Percentiles rank a stretch among this genome's conserved stretches.
phyloP scores from a whole-genome alignment of 2,113 vertebrate species.

The Cervus canadensis region DNA sequence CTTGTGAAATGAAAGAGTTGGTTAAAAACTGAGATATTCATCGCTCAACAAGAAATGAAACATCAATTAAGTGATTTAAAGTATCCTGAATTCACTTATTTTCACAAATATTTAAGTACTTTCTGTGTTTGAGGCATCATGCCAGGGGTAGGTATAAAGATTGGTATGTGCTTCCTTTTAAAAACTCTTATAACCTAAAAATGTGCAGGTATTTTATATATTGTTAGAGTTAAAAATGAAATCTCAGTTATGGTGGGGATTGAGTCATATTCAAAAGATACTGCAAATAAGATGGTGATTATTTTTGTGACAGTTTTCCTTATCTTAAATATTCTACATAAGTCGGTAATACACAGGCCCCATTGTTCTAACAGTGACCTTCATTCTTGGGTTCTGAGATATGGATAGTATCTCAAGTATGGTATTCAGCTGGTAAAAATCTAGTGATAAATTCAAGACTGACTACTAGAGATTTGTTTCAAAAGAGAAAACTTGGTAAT shows the following conservation, averaged over 20 bases:
- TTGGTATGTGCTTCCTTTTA: neutral
- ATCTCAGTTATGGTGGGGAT: neutral
- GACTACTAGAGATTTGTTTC: neutral
- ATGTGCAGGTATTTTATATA: neutral
- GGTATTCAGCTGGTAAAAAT: neutral
- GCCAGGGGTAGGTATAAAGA: neutral
- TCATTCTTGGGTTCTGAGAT: neutral
- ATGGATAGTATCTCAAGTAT: neutral
- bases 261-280: neutral
- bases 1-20: neutral
- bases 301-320: neutral
- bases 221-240: neutral
- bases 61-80: neutral
- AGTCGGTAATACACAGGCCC: neutral
- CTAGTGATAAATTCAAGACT: neutral
- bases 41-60: neutral
- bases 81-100: neutral
- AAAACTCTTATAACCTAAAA: neutral
- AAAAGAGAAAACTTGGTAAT: constrained; percentile 8
- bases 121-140: neutral
- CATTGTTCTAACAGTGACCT: neutral
- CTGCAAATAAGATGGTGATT: neutral
- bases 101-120: constrained; percentile 25
- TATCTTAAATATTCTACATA: neutral
- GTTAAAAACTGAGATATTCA: neutral